These are phyloP conservation scores for Amphibalanus amphitrite DNA, from an alignment of 1,140 invertebrate species.

Conservation along the genomic window DNA sequence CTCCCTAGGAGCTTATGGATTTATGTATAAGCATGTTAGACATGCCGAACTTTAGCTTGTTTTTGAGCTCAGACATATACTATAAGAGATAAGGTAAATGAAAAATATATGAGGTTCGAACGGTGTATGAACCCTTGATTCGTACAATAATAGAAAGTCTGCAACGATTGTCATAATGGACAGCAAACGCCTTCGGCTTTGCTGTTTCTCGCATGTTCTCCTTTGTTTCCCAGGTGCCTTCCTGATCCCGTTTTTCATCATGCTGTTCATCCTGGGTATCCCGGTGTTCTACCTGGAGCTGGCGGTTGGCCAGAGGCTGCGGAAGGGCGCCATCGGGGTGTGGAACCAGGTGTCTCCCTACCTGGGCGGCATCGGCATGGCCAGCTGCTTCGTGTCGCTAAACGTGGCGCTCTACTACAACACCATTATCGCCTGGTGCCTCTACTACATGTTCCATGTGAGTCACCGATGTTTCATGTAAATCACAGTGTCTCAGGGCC, in stretches of 20 bases:
- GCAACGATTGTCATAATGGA: not conserved
- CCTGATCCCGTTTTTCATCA: constrained; percentile 20
- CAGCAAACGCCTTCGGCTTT: too few species aligned
- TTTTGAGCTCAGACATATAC: too few species aligned
- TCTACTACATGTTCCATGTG: constrained; percentile 80
- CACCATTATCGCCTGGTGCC: constrained; percentile 95
- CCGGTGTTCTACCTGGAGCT: constrained; percentile 88
- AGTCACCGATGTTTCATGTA: too few species aligned
- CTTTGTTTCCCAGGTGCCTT: constrained; percentile 17
- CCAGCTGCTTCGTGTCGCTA: constrained; percentile 84
- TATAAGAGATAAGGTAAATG: too few species aligned
- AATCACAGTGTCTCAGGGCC: too few species aligned
- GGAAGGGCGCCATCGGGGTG: constrained; percentile 85
- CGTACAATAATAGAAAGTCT: not conserved
- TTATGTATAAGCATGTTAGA: too few species aligned
- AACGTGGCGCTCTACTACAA: constrained; percentile 92
- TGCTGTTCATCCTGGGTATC: constrained; percentile 40
- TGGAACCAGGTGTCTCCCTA: constrained; percentile 77
- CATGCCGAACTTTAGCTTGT: too few species aligned
- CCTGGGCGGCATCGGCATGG: constrained; percentile 72
- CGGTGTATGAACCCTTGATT: too few species aligned
- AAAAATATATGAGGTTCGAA: too few species aligned
- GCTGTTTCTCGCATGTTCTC: too few species aligned
- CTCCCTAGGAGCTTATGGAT: too few species aligned
- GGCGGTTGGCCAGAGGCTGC: constrained; percentile 72